phyloP scores from a whole-genome alignment of 1,140 invertebrate genomes.

The Drosophila leontia region DNA sequence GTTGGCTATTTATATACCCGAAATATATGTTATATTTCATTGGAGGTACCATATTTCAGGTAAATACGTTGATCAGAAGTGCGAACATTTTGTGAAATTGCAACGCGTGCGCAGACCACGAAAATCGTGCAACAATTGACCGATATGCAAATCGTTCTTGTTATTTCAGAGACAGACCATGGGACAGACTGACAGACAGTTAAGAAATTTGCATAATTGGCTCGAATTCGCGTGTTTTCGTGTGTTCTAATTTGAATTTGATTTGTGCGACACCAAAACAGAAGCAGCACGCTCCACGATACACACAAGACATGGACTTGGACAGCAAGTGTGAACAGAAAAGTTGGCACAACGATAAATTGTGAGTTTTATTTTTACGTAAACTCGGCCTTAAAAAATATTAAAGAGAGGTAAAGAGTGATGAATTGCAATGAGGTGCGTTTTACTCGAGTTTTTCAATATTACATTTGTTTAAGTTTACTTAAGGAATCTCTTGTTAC shows the following conservation, averaged over 20 bases:
- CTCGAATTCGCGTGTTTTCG: conserved; percentile 56
- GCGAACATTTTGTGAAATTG: conserved; percentile 55
- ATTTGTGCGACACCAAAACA: conserved; percentile 55
- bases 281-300: conserved; percentile 53
- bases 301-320: conserved; percentile 28
- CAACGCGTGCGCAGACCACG: conserved; percentile 60
- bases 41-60: conserved; percentile 19
- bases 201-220: conserved; percentile 74
- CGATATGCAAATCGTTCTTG: conserved; percentile 71
- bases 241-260: conserved; percentile 75
- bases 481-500: not conserved
- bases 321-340: conserved; percentile 55
- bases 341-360: conserved; percentile 42
- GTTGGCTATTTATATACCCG: conserved; percentile 41
- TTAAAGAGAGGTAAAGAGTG: not conserved
- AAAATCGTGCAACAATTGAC: conserved; percentile 78
- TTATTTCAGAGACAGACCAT: conserved; percentile 47
- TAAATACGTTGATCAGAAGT: conserved; percentile 31
- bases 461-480: not conserved
- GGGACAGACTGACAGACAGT: conserved; percentile 22
- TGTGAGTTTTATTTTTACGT: conserved; percentile 8
- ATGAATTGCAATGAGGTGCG: not conserved
- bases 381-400: conserved; percentile 3
- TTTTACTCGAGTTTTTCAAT: not conserved
- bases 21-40: conserved; percentile 41